phyloP scores from a whole-genome alignment of 1,140 invertebrate species.

The Lerema accius region DNA sequence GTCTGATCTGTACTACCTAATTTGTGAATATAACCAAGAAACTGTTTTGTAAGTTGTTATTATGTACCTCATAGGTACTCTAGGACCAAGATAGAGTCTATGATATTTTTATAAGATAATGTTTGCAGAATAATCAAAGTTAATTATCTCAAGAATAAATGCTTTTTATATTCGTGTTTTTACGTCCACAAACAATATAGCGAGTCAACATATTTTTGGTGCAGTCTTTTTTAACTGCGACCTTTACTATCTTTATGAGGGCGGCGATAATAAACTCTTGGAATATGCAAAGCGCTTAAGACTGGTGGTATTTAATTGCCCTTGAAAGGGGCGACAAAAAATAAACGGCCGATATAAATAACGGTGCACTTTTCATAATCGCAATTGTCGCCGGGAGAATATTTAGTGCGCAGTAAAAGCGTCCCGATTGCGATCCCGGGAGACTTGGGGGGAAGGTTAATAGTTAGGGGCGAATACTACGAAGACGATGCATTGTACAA shows the following conservation, averaged over 20 bases:
- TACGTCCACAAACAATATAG: no score
- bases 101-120: no score
- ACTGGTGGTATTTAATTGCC: slow-evolving; percentile 81
- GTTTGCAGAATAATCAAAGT: no score
- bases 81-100: no score
- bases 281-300: slow-evolving; percentile 80
- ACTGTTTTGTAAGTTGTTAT: no score
- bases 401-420: slow-evolving; percentile 81
- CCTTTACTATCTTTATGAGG: slow-evolving; percentile 74
- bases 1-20: no score
- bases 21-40: no score
- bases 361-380: slow-evolving; percentile 82
- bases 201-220: slow-evolving; percentile 37
- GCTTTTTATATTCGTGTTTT: no score
- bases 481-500: slow-evolving; percentile 13
- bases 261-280: slow-evolving; percentile 59
- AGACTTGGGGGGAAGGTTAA: slow-evolving; percentile 54
- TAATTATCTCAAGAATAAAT: no score
- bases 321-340: slow-evolving; percentile 81
- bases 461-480: slow-evolving; percentile 51
- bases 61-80: no score
- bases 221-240: slow-evolving; percentile 41
- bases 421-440: slow-evolving; percentile 58
- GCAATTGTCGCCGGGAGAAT: slow-evolving; percentile 82
- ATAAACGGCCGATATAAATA: slow-evolving; percentile 79